A percentile compares a stretch with the other conserved stretches of the same genome.
These are phyloP conservation scores for Elanus axillaris DNA, from an alignment of 2,113 vertebrate genomes.

Conservation along the genomic window DNA sequence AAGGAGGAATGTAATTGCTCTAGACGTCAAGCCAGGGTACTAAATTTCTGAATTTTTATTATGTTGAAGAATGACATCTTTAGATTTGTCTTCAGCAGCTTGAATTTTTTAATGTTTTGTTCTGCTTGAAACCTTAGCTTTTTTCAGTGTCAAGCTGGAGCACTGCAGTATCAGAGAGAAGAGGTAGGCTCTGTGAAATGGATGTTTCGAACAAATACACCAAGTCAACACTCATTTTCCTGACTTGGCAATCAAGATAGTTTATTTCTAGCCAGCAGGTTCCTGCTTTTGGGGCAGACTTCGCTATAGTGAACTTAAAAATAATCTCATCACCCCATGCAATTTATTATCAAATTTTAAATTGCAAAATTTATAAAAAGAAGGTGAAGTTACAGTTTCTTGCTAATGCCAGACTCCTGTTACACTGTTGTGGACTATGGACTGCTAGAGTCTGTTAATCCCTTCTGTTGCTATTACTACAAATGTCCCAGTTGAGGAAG, in stretches of 20 bases:
- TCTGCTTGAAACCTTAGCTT: background rate
- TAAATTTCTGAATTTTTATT: background rate
- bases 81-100: background rate
- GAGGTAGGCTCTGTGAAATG: background rate
- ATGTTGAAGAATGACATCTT: background rate
- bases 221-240: background rate
- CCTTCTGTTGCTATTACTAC: background rate
- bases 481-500: background rate
- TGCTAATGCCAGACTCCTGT: background rate
- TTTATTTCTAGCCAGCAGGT: background rate
- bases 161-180: background rate
- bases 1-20: background rate
- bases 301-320: background rate
- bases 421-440: rapidly evolving
- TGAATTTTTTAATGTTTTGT: background rate
- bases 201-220: background rate
- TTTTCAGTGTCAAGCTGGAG: background rate
- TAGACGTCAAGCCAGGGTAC: background rate
- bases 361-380: background rate
- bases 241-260: background rate
- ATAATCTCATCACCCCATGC: background rate
- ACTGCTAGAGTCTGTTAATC: background rate
- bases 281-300: background rate
- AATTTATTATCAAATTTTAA: background rate
- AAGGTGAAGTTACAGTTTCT: background rate